phyloP scores from a whole-genome alignment of 2,113 vertebrate genomes.

The Dromiciops gliroides region DNA sequence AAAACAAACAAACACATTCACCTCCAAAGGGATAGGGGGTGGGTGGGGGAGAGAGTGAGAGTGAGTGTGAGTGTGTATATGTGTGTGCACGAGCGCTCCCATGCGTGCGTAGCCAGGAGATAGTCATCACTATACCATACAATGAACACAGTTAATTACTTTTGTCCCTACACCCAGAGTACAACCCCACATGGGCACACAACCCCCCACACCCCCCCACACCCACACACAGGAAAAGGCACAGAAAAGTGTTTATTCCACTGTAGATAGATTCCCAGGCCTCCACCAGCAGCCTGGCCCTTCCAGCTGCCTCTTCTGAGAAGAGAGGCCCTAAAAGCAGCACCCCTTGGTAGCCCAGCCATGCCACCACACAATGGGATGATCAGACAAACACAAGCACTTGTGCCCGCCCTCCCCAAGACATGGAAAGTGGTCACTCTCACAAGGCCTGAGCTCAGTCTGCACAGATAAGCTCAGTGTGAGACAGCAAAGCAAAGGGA shows the following conservation, averaged over 20 bases:
- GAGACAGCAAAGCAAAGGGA: background rate
- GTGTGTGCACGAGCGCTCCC: too few relatives aligned
- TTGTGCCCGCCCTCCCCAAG: background rate
- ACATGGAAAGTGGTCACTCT: background rate
- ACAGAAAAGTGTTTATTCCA: background rate
- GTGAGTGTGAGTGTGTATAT: conserved; percentile 26
- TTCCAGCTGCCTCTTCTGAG: background rate
- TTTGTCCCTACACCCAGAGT: background rate
- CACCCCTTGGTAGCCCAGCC: background rate
- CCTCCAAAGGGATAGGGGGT: too few relatives aligned
- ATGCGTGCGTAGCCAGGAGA: background rate
- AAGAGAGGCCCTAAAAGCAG: background rate
- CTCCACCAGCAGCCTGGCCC: background rate
- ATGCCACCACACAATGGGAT: background rate
- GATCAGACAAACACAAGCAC: background rate
- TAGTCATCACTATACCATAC: conserved; percentile 27
- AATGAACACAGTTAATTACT: background rate
- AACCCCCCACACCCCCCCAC: background rate
- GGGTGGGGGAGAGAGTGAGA: background rate
- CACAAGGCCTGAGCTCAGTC: background rate
- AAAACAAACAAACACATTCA: background rate
- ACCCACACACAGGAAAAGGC: background rate
- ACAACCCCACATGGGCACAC: background rate
- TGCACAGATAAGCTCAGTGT: background rate
- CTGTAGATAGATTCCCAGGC: background rate